A percentile compares a stretch with the other conserved stretches of the same genome.
Evolutionary conservation across 2,797 vertebrate genomes (phyloP).

Genomic region (Chaetodon trifasciatus): DNA sequence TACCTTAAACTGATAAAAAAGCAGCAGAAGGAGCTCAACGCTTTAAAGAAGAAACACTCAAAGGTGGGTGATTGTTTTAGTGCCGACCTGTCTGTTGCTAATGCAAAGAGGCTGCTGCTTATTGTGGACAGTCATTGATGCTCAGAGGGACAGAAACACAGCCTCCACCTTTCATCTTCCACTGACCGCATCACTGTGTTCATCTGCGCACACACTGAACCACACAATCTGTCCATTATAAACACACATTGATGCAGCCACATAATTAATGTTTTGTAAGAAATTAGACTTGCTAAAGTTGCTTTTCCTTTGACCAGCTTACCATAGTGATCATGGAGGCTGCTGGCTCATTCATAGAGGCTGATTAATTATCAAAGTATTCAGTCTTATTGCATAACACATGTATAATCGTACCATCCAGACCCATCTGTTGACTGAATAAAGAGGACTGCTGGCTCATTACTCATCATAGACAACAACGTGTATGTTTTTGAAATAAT

Average conservation of each 20-base stretch:
- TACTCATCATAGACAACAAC: neutral
- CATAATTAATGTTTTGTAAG: conserved; percentile 34
- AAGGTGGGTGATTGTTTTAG: conserved; percentile 87
- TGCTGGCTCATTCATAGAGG: conserved; percentile 41
- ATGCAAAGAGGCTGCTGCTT: conserved; percentile 46
- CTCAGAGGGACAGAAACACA: conserved; percentile 27
- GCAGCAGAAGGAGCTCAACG: conserved; percentile 95
- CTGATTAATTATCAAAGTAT: conserved; percentile 53
- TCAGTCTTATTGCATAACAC: conserved; percentile 31
- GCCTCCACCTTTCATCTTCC: conserved; percentile 63
- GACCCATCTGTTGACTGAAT: conserved; percentile 45
- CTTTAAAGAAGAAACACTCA: conserved; percentile 96
- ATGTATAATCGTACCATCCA: conserved; percentile 33
- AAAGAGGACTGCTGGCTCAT: conserved; percentile 32
- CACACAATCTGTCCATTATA: conserved; percentile 11
- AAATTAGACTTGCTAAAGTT: conserved; percentile 77
- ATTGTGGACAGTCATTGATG: conserved; percentile 45
- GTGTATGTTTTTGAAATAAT: conserved; percentile 1
- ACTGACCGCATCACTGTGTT: conserved; percentile 29
- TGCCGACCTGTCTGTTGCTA: conserved; percentile 9
- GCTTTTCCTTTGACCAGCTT: conserved; percentile 48
- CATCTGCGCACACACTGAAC: neutral
- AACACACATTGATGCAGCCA: neutral
- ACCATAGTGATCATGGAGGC: conserved; percentile 20
- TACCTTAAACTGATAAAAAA: conserved; percentile 97